Conservation (phyloP, 2,797 vertebrate species). For the Crocidura indochinensis region DNA sequence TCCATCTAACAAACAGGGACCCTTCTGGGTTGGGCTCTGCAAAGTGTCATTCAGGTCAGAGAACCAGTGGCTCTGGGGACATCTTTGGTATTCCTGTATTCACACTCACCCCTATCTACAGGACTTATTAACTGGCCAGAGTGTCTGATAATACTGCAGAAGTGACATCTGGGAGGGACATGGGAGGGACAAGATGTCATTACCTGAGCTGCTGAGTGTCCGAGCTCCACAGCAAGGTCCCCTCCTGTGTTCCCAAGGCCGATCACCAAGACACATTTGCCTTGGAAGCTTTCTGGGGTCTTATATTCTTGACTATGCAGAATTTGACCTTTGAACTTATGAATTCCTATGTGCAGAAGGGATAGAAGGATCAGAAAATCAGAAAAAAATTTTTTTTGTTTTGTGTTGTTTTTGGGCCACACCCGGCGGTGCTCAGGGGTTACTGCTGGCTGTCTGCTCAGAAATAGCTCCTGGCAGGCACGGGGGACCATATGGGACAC, state of each 20-base stretch:
- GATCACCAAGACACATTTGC: constrained; percentile 93
- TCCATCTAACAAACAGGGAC: background rate
- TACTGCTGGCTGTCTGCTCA: too few species aligned
- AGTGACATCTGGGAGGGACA: too few species aligned
- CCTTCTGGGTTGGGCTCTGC: background rate
- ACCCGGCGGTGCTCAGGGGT: too few species aligned
- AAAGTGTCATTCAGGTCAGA: background rate
- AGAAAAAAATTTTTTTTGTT: too few species aligned
- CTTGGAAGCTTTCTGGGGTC: constrained; percentile 89
- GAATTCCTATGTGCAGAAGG: constrained; percentile 90
- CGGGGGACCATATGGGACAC: too few species aligned
- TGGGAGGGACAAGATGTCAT: too few species aligned
- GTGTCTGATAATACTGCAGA: too few species aligned
- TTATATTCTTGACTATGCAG: constrained; percentile 95
- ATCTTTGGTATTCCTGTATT: background rate
- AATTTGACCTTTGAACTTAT: constrained; percentile 91
- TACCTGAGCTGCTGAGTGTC: constrained; percentile 93
- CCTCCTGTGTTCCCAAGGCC: constrained; percentile 95
- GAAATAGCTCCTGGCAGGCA: too few species aligned
- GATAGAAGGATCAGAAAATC: constrained; percentile 56
- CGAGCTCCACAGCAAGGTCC: constrained; percentile 94
- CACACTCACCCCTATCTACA: too few species aligned
- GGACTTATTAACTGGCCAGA: background rate
- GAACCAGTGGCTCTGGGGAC: background rate
- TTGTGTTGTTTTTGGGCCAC: too few species aligned